Evolutionary conservation across 2,888 invertebrate genomes (phyloP).

Genomic region (Galerucella nymphaeae): DNA sequence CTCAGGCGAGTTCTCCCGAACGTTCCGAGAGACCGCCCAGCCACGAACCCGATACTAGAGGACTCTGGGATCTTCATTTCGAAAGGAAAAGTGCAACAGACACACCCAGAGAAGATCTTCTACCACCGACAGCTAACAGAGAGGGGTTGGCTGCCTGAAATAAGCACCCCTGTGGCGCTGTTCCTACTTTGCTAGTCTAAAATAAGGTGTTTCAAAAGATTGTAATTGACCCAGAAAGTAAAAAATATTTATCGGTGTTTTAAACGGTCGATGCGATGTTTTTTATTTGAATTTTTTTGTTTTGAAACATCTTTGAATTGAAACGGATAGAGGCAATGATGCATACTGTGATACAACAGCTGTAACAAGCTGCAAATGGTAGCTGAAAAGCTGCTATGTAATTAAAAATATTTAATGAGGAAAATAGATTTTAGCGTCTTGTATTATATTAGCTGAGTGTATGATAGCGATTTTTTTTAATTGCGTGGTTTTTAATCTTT

Average conservation of each 20-base stretch:
- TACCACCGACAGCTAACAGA: constrained; percentile 70
- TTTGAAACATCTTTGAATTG: constrained; percentile 45
- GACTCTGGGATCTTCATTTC: constrained; percentile 70
- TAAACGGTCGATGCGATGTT: not conserved
- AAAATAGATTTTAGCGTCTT: constrained; percentile 48
- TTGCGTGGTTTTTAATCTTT: constrained; percentile 31
- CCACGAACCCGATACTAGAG: constrained; percentile 63
- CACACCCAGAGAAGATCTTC: constrained; percentile 65
- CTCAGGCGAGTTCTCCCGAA: constrained; percentile 68
- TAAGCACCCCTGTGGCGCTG: constrained; percentile 59
- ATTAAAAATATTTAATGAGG: constrained; percentile 51
- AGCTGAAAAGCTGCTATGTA: constrained; percentile 58
- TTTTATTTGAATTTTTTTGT: constrained; percentile 2
- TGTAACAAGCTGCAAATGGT: constrained; percentile 61
- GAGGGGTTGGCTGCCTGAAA: constrained; percentile 79
- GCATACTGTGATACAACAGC: constrained; percentile 67
- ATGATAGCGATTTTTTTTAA: constrained; percentile 47
- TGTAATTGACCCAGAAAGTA: not conserved
- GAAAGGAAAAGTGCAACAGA: constrained; percentile 66
- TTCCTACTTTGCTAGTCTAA: constrained; percentile 67
- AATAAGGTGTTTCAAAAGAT: constrained; percentile 35
- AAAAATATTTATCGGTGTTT: constrained; percentile 14
- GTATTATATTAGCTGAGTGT: constrained; percentile 60
- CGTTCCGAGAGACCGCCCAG: constrained; percentile 64
- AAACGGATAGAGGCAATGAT: constrained; percentile 64